Conservation (phyloP, 64 coral and sea anemone species). For the Cladopsammia gracilis region DNA sequence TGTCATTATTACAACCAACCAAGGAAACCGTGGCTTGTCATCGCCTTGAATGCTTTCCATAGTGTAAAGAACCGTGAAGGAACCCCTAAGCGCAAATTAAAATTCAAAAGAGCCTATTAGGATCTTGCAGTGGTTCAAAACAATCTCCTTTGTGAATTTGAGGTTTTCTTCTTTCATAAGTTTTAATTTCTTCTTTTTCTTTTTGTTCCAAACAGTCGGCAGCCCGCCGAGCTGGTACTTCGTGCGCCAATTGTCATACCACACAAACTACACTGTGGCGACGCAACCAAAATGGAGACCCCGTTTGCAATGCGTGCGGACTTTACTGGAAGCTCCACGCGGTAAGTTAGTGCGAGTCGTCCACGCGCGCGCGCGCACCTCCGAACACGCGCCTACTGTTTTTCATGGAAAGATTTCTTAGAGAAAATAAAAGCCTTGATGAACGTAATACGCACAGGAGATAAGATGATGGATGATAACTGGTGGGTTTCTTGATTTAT, state of each 20-base stretch:
- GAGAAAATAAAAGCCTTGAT: conserved; percentile 42
- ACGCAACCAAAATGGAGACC: conserved; percentile 97
- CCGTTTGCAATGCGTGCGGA: conserved; percentile 99
- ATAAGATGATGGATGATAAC: conserved; percentile 87
- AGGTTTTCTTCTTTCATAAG: conserved; percentile 9
- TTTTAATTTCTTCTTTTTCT: conserved; percentile 56
- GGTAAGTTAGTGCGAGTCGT: conserved; percentile 78
- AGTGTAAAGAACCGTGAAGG: background rate
- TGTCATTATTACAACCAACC: conserved; percentile 8
- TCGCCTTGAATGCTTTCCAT: conserved; percentile 25
- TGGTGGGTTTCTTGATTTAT: conserved; percentile 51
- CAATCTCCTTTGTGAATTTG: background rate
- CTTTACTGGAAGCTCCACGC: conserved; percentile 99
- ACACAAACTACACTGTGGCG: conserved; percentile 99
- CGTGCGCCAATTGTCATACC: conserved; percentile 98
- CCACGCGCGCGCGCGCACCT: background rate
- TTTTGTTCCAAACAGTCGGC: conserved; percentile 85
- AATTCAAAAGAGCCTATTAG: background rate
- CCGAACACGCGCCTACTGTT: background rate
- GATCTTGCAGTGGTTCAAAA: background rate
- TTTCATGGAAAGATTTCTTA: conserved; percentile 13
- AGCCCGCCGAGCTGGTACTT: conserved; percentile 95
- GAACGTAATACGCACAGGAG: conserved; percentile 70
- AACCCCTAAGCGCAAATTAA: background rate
- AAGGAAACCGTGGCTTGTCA: conserved; percentile 1